Percentiles rank a stretch among this genome's conserved stretches.
Evolutionary conservation across 2,888 invertebrate genomes (phyloP).

Genomic region (Cephus sareptanus): DNA sequence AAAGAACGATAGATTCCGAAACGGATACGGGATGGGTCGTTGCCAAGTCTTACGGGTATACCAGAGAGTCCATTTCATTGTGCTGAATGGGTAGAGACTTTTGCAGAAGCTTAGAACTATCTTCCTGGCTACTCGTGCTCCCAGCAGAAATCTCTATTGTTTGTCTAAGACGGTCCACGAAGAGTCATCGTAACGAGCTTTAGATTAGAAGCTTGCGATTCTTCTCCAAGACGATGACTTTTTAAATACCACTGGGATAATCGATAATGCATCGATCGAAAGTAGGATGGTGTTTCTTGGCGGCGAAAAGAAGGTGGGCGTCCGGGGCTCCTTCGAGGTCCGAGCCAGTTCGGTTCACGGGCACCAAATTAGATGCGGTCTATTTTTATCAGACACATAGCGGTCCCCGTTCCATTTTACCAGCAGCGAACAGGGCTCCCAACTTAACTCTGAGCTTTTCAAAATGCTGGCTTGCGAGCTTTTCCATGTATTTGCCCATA

Average conservation of each 20-base stretch:
- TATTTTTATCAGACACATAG: constrained; percentile 58
- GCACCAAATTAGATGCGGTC: constrained; percentile 64
- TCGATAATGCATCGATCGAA: neutral
- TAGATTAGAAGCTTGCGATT: neutral
- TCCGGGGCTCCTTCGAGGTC: constrained; percentile 6
- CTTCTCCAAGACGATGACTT: neutral
- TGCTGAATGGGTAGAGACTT: neutral
- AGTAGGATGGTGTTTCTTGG: neutral
- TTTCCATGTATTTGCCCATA: neutral
- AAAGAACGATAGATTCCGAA: neutral
- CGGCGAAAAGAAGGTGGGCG: constrained; percentile 4
- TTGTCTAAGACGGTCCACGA: neutral
- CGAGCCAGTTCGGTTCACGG: constrained; percentile 50
- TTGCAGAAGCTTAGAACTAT: neutral
- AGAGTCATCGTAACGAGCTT: neutral
- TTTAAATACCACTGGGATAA: neutral
- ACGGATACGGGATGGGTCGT: neutral
- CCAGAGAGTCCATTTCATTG: neutral
- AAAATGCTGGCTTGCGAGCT: neutral
- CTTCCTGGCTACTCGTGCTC: neutral
- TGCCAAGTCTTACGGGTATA: neutral
- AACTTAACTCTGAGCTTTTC: neutral
- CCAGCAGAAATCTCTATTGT: neutral
- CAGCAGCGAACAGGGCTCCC: constrained; percentile 29
- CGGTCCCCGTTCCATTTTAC: constrained; percentile 56